Conservation (phyloP, 2,888 invertebrate species). For the Agriopis marginaria region DNA sequence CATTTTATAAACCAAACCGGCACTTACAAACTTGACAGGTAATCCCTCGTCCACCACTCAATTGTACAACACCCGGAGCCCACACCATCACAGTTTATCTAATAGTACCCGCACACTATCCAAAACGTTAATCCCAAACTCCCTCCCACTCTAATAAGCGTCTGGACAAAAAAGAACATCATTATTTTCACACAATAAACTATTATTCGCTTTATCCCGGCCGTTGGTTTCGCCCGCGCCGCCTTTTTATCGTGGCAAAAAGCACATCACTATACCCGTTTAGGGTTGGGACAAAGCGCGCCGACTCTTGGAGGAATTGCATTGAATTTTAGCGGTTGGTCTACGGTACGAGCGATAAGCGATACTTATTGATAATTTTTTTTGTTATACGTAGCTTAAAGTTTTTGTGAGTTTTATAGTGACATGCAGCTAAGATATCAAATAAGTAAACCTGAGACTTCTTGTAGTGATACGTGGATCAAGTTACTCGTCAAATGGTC, state of each 20-base stretch:
- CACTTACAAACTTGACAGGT: constrained; percentile 13
- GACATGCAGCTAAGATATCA: no score
- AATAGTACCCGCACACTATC: neutral
- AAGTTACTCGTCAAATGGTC: no score
- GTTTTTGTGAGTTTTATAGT: no score
- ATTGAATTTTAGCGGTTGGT: constrained; percentile 54
- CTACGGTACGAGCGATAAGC: constrained; percentile 48
- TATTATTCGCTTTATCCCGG: constrained; percentile 42
- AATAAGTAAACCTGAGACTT: no score
- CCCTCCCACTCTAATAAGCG: constrained; percentile 43
- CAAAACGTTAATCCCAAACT: constrained; percentile 20
- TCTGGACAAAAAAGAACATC: constrained; percentile 45
- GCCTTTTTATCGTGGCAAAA: constrained; percentile 76
- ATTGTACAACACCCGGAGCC: constrained; percentile 31
- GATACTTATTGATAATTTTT: neutral
- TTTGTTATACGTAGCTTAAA: neutral
- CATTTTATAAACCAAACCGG: neutral
- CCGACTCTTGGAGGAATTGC: constrained; percentile 63
- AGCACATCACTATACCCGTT: constrained; percentile 72
- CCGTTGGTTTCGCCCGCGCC: constrained; percentile 58
- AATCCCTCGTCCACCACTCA: constrained; percentile 24
- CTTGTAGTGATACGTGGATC: no score
- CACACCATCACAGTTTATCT: constrained; percentile 1
- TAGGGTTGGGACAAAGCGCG: constrained; percentile 67
- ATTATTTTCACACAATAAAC: constrained; percentile 50